Base-by-base conservation (phyloP, 2,888 invertebrate genomes). In the Gari tellinella region DNA sequence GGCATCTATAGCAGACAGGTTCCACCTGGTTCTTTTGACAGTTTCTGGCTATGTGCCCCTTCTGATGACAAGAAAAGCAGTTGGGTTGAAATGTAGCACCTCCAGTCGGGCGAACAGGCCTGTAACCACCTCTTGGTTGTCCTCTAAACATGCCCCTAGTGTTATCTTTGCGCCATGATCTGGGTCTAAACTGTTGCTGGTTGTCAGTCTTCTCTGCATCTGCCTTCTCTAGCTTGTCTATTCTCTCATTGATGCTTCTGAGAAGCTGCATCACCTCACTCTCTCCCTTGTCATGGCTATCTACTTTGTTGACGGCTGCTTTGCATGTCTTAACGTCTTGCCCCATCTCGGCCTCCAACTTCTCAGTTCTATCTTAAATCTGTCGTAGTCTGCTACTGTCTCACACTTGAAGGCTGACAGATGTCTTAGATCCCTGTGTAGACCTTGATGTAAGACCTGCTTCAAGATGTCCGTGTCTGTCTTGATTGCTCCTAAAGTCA, bases 351-450 rank as follows among this genome's bases (percentile, higher is more conserved):
- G 56, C 31, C 43, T 69, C 57, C 38, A 69, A 45, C 25, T 62
- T 58, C 26, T 55, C 15, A 70, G 10, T 64, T 70, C 57, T 5
- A 45, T 43, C 40, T 72, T 72, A 31, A 72, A 65, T 40, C 21
- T 38, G n/a, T 66, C 72, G 38, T 66, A 66, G n/a, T 72, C 62
- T 1, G n/a, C 2, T 8, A 57, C 38, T 0, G 19, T 55, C 12
- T 72, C 66, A 48, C 37, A 61, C 17, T 72, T 56, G 31, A 48
- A 52, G 12, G 43, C 26, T 17, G 72, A 25, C 46, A 61, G 15
- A 2, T 66, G 43, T 25, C 57, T 72, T 0, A 72, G 5, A 10
- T 52, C 52, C 17, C 17, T 23, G 5, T 26, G 41, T 14, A 72
- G 38, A 19, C 72, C 72, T 61, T 45, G 37, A 31, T 45, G 55